Evolutionary conservation across 2,113 vertebrate genomes (phyloP).

Genomic region (Miniopterus natalensis): DNA sequence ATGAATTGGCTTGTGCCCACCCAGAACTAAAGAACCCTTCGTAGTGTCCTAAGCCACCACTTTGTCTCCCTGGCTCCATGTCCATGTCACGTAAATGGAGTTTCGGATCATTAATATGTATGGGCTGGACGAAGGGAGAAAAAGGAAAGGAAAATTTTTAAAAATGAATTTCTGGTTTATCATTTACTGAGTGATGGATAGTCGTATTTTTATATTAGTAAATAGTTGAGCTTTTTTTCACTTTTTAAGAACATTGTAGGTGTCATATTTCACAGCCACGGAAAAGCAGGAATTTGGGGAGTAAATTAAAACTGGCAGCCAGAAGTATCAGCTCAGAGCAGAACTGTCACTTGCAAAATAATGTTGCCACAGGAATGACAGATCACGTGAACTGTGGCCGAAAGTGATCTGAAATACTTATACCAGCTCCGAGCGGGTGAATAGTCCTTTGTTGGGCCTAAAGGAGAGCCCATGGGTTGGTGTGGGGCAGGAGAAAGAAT

Average conservation of each 20-base stretch:
- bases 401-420: conserved; percentile 65
- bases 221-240: neutral
- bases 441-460: conserved; percentile 75
- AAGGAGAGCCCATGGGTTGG: conserved; percentile 71
- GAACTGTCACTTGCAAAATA: conserved; percentile 74
- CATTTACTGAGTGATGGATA: neutral
- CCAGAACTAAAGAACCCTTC: neutral
- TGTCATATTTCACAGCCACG: conserved; percentile 57
- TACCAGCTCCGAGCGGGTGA: conserved; percentile 74
- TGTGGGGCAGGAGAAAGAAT: conserved; percentile 69
- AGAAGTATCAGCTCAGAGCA: neutral
- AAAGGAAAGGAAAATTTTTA: neutral
- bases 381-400: conserved; percentile 39
- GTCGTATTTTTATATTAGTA: conserved; percentile 29
- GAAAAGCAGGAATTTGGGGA: conserved; percentile 58
- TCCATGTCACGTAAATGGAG: neutral
- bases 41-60: rapidly evolving
- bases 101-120: neutral
- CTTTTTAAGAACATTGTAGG: conserved; percentile 61
- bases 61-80: neutral
- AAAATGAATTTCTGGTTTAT: conserved; percentile 25
- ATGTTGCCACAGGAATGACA: conserved; percentile 70
- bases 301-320: conserved; percentile 60
- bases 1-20: conserved; percentile 15
- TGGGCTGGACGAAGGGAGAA: neutral